These are phyloP conservation scores for Temnothorax unifasciatus DNA, from an alignment of 2,888 invertebrate genomes.

Conservation along the genomic window DNA sequence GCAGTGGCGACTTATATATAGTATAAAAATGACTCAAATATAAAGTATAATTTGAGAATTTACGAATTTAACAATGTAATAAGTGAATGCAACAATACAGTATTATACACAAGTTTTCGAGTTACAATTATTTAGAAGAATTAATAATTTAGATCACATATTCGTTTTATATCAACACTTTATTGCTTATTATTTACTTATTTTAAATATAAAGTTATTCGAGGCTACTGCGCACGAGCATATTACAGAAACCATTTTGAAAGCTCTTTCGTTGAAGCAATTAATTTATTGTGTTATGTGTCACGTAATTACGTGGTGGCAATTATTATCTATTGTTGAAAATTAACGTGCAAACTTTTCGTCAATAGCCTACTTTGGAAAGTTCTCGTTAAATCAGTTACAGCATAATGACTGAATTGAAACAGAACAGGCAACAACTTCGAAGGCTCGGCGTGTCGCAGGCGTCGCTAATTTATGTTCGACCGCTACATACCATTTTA, in stretches of 20 bases:
- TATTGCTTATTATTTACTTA: neutral
- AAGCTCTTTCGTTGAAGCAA: neutral
- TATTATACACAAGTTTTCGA: neutral
- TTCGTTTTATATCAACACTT: neutral
- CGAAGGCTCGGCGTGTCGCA: neutral
- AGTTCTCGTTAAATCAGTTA: neutral
- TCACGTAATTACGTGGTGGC: neutral
- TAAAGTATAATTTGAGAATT: too few relatives aligned
- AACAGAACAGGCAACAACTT: neutral
- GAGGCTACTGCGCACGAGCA: neutral
- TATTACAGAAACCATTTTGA: neutral
- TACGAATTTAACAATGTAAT: neutral
- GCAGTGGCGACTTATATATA: too few relatives aligned
- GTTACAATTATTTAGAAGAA: neutral
- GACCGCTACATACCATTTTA: neutral
- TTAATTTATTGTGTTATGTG: neutral
- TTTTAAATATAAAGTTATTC: neutral
- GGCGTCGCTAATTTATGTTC: neutral
- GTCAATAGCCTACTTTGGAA: neutral
- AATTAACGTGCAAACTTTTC: conserved; percentile 8
- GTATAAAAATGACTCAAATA: too few relatives aligned
- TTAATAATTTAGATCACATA: neutral
- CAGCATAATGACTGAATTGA: neutral
- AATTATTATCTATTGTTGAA: neutral
- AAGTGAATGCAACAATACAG: neutral